phyloP scores from a whole-genome alignment of 2,888 invertebrate genomes.

The Apamea anceps region DNA sequence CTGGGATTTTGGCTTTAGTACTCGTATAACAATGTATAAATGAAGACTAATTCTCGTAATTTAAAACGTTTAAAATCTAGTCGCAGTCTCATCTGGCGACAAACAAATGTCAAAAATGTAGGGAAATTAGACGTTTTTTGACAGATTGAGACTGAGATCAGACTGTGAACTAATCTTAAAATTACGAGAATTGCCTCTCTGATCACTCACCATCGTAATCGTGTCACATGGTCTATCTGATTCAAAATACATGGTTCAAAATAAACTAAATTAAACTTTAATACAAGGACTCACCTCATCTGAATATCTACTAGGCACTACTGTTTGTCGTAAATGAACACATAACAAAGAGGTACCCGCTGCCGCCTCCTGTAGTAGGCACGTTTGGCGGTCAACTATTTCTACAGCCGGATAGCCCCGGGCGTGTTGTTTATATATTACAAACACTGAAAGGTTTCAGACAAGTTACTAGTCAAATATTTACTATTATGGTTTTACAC shows the following conservation, averaged over 20 bases:
- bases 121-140: no score
- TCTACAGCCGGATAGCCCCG: background rate
- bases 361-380: background rate
- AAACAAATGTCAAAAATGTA: no score
- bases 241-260: background rate
- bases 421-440: constrained; percentile 16
- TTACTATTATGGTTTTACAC: background rate
- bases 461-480: background rate
- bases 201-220: no score
- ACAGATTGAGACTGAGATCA: no score
- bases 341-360: constrained; percentile 5
- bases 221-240: background rate
- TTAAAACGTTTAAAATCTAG: no score
- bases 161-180: no score
- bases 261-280: constrained; percentile 12
- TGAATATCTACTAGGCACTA: background rate
- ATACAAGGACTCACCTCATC: background rate
- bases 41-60: no score
- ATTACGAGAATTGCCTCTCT: no score
- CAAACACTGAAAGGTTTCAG: background rate
- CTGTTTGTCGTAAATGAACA: constrained; percentile 15
- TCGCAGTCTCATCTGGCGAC: no score
- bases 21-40: background rate
- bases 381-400: background rate
- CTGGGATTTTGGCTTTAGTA: background rate